Conservation (phyloP, 2,797 vertebrate species). For the Sebastiscus albofasciatus region DNA sequence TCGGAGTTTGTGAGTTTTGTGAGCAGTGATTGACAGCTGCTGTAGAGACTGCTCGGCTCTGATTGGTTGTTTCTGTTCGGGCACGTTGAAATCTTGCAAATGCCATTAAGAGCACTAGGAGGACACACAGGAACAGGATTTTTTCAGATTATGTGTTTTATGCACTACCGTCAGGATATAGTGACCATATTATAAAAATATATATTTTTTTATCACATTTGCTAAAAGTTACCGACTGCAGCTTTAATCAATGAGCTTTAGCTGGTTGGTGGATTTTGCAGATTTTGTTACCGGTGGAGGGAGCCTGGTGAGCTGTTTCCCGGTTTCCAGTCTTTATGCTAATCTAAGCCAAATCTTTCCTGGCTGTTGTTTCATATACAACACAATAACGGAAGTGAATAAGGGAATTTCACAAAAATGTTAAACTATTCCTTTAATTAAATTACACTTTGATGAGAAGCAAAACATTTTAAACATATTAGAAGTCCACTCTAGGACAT, state of each 20-base stretch:
- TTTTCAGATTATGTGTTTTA: too few relatives aligned
- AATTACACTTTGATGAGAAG: background rate
- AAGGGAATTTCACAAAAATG: background rate
- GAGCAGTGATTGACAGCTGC: too few relatives aligned
- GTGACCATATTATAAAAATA: too few relatives aligned
- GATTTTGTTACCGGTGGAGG: background rate
- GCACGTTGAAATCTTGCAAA: too few relatives aligned
- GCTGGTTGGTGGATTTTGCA: background rate
- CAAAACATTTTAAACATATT: conserved; percentile 33
- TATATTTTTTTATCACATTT: too few relatives aligned
- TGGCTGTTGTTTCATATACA: background rate
- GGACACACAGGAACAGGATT: too few relatives aligned
- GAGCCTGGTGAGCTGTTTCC: background rate
- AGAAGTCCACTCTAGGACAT: conserved; percentile 1
- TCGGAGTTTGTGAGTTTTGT: too few relatives aligned
- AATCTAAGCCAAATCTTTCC: background rate
- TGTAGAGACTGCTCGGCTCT: too few relatives aligned
- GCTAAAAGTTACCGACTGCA: too few relatives aligned
- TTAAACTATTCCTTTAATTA: conserved; percentile 27
- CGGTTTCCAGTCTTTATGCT: background rate
- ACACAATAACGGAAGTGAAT: background rate
- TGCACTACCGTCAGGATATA: too few relatives aligned
- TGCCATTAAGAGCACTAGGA: too few relatives aligned
- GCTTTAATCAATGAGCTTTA: background rate
- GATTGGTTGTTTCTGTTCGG: too few relatives aligned